Percentiles rank a stretch among this genome's conserved stretches.
Conservation (phyloP, 2,113 vertebrate genomes). For the Nicator chloris region DNA sequence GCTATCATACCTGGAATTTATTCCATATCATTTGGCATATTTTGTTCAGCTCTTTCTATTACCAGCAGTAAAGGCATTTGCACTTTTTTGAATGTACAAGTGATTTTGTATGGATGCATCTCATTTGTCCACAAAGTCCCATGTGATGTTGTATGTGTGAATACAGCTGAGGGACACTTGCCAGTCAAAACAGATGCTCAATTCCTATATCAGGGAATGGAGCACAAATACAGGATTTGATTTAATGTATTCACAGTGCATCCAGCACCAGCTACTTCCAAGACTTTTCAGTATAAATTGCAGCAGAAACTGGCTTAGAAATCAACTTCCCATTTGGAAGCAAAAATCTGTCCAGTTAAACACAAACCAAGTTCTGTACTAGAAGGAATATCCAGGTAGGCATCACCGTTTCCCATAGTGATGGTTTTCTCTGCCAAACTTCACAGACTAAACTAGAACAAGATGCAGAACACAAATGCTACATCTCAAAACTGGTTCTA, state of each 20-base stretch:
- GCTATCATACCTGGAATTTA: neutral
- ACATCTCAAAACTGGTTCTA: neutral
- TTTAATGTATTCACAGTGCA: neutral
- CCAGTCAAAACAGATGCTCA: slow-evolving; percentile 36
- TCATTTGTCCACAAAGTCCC: neutral
- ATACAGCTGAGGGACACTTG: slow-evolving; percentile 37
- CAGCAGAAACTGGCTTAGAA: neutral
- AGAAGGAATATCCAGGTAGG: neutral
- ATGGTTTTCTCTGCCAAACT: neutral
- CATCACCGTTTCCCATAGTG: neutral
- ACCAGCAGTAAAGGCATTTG: neutral
- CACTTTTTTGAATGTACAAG: neutral
- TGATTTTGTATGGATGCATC: neutral
- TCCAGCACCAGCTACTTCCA: neutral
- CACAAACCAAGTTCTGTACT: neutral
- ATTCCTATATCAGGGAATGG: neutral
- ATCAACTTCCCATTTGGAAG: neutral
- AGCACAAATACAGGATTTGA: neutral
- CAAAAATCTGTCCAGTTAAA: neutral
- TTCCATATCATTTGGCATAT: neutral
- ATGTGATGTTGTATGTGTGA: neutral
- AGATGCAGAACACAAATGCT: neutral
- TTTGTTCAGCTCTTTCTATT: neutral
- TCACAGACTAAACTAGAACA: neutral
- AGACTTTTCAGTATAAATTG: neutral